Base-by-base conservation (phyloP, 2,113 vertebrate genomes). In the Chamaetylas fuelleborni region DNA sequence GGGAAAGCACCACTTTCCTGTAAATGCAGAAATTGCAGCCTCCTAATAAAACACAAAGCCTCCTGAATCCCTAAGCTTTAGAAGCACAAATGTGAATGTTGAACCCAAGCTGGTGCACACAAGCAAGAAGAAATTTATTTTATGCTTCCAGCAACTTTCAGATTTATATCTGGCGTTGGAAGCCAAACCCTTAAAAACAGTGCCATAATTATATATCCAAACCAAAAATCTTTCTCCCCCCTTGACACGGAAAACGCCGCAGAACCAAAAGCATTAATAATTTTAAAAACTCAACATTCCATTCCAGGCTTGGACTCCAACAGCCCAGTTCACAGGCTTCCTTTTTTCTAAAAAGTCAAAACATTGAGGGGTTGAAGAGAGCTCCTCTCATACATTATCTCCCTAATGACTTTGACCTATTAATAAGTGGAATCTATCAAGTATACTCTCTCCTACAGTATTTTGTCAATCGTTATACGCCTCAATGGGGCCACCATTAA, bases 371-470 rank as follows among this genome's bases (percentile, higher is more conserved):
- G 56, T n/a, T 90, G 85, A 87, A 74, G 7, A 38, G 5, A 93
- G 72, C 79, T 81, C 53, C 74, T 57, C 88, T 95, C 93, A 94
- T 93, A 93, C 82, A 88, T 95, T 93, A 96, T 81, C 82, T 96
- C 82, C 90, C 92, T 96, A 96, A 97, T 94, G 92, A 96, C 92
- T 95, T 91, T 95, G 95, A 96, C 95, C 87, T 95, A 95, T 83
- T 96, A 97, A 88, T 96, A 96, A 96, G 88, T 83, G 80, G 93
- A 95, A 96, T 96, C 95, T 96, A 96, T 97, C 93, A 97, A 94
- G 88, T 88, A 93, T 74, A 81, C 72, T 90, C 71, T 86, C 92
- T 96, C 79, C 82, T 81, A 83, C 72, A 84, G 95, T 96, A 96
- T 93, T 95, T 93, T 96, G 95, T 95, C 93, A 97, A 96, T 95